Conservation (phyloP, 2,113 vertebrate species). For the Tachysurus vachellii region DNA sequence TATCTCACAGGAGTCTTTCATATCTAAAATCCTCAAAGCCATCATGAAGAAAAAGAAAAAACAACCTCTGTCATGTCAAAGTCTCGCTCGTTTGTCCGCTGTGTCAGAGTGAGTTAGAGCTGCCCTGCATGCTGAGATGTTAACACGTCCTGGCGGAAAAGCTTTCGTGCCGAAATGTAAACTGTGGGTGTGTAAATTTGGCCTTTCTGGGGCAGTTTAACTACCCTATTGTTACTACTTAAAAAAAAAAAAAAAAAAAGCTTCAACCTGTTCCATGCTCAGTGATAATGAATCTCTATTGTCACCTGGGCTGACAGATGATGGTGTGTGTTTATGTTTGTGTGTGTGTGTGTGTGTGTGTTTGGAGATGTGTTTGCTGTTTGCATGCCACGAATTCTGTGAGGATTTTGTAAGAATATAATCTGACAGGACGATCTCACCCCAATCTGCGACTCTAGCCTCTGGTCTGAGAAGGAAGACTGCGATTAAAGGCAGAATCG, state of each 20-base stretch:
- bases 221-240: conserved; percentile 49
- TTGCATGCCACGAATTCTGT: not conserved
- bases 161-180: conserved; percentile 46
- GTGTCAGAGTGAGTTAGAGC: conserved; percentile 52
- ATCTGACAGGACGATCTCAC: not conserved
- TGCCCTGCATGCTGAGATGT: conserved; percentile 25
- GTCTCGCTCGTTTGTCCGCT: conserved; percentile 30
- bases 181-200: conserved; percentile 54
- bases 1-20: conserved; percentile 34
- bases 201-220: conserved; percentile 52
- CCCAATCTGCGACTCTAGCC: not conserved
- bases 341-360: not conserved
- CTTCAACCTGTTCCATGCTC: not conserved
- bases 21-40: conserved; percentile 29
- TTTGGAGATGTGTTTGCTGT: not conserved
- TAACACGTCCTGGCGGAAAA: conserved; percentile 46
- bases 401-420: conserved; percentile 7
- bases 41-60: conserved; percentile 13
- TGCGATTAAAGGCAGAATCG: not conserved
- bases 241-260: conserved; percentile 41
- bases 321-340: not conserved
- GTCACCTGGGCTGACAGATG: conserved; percentile 26
- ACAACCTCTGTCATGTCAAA: conserved; percentile 31
- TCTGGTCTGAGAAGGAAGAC: not conserved
- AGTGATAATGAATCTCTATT: conserved; percentile 44